Conservation (phyloP, 2,797 vertebrate genomes). For the Chrosomus eos region DNA sequence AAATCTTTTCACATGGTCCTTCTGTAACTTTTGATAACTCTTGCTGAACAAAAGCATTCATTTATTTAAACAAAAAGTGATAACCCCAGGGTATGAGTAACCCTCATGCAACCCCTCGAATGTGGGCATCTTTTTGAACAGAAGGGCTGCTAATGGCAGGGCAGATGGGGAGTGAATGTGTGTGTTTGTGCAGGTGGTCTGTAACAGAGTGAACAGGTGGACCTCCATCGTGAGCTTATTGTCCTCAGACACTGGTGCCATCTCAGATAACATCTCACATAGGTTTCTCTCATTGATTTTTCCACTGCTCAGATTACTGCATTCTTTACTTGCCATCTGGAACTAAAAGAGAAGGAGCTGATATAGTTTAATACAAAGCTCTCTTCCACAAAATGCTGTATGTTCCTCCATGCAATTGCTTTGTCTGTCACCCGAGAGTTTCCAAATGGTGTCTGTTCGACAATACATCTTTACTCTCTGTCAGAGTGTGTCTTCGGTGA, state of each 20-base stretch:
- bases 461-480: not conserved
- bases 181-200: slow-evolving; percentile 40
- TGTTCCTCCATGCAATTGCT: not conserved
- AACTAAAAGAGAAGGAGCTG: not conserved
- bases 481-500: not conserved
- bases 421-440: not conserved
- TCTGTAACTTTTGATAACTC: too few relatives aligned
- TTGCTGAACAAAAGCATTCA: not conserved
- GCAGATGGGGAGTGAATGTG: slow-evolving; percentile 43
- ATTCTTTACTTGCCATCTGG: slow-evolving; percentile 49
- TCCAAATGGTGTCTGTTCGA: not conserved
- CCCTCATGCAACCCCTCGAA: not conserved
- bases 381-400: slow-evolving; percentile 6
- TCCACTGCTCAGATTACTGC: slow-evolving; percentile 22
- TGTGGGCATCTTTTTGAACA: slow-evolving; percentile 5
- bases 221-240: slow-evolving; percentile 8
- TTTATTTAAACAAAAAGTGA: not conserved
- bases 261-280: slow-evolving; percentile 46
- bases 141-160: slow-evolving; percentile 15
- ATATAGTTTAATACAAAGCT: slow-evolving; percentile 21
- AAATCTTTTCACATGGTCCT: too few relatives aligned
- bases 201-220: slow-evolving; percentile 27
- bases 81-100: not conserved
- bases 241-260: slow-evolving; percentile 7
- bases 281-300: slow-evolving; percentile 7